Conservation (phyloP, 2,888 invertebrate species). For the Megastigmus dorsalis region DNA sequence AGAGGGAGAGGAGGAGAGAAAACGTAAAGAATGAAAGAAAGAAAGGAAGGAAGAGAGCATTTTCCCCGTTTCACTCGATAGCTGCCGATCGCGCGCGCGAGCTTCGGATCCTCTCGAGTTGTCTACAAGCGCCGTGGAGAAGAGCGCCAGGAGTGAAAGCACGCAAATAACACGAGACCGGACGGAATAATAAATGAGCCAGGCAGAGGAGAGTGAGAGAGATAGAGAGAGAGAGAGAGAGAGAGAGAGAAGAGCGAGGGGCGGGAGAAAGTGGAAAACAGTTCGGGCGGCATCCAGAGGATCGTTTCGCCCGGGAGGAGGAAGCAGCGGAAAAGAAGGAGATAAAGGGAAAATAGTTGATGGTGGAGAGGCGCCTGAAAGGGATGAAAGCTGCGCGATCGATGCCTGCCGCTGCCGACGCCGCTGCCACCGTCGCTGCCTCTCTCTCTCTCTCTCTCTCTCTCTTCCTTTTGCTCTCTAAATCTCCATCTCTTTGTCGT, state of each 20-base stretch:
- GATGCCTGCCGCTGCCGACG: too few relatives aligned
- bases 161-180: constrained; percentile 67
- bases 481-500: constrained; percentile 43
- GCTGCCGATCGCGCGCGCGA: constrained; percentile 20
- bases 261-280: constrained; percentile 62
- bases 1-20: not conserved
- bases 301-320: not conserved
- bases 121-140: not conserved
- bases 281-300: constrained; percentile 41
- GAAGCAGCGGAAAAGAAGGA: constrained; percentile 41
- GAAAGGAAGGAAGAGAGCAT: not conserved
- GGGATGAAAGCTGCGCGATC: constrained; percentile 54
- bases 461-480: constrained; percentile 17
- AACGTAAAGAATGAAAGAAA: not conserved
- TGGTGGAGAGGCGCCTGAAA: constrained; percentile 44
- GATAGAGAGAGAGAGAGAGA: constrained; percentile 61
- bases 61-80: constrained; percentile 9
- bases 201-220: not conserved
- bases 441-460: constrained; percentile 22
- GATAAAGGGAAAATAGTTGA: constrained; percentile 53
- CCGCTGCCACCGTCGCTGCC: too few relatives aligned
- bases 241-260: constrained; percentile 53
- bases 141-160: constrained; percentile 52
- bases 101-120: not conserved
- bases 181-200: constrained; percentile 69